These are phyloP conservation scores for Calosoma granatense DNA, from an alignment of 1,140 invertebrate species.

Conservation along the genomic window DNA sequence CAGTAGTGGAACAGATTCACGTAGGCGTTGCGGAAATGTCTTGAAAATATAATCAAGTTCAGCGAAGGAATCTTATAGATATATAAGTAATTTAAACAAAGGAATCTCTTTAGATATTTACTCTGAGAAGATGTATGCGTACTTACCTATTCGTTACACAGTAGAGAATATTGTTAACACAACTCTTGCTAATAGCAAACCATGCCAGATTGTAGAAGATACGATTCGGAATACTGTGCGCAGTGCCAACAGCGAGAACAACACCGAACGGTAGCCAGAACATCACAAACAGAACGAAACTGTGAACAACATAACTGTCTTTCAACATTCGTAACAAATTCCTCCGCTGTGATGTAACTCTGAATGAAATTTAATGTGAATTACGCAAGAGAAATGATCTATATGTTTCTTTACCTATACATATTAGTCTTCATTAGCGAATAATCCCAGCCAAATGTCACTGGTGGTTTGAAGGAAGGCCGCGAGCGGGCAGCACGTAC, in stretches of 20 bases:
- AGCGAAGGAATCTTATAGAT: too few relatives aligned
- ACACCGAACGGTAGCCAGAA: constrained; percentile 61
- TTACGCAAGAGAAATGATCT: too few relatives aligned
- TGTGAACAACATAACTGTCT: too few relatives aligned
- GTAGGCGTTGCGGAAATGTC: constrained; percentile 62
- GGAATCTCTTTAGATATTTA: too few relatives aligned
- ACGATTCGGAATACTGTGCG: constrained; percentile 37
- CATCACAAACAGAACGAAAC: constrained; percentile 50
- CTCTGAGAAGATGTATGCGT: too few relatives aligned
- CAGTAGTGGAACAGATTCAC: constrained; percentile 72
- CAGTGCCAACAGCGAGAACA: constrained; percentile 41
- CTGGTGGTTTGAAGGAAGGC: constrained; percentile 49
- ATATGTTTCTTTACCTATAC: constrained; percentile 29
- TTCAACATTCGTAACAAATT: too few relatives aligned
- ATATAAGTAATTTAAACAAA: too few relatives aligned
- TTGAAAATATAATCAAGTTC: background rate
- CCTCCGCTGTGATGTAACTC: too few relatives aligned
- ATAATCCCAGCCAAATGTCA: constrained; percentile 52
- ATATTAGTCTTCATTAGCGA: constrained; percentile 53
- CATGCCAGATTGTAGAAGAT: constrained; percentile 55
- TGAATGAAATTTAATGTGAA: too few relatives aligned
- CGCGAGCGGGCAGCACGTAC: constrained; percentile 36
- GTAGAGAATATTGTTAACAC: constrained; percentile 57
- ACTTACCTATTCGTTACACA: constrained; percentile 43
- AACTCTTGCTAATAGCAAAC: constrained; percentile 57